These are phyloP conservation scores for Druon quercuslanigerum DNA, from an alignment of 1,140 invertebrate genomes.

Conservation along the genomic window DNA sequence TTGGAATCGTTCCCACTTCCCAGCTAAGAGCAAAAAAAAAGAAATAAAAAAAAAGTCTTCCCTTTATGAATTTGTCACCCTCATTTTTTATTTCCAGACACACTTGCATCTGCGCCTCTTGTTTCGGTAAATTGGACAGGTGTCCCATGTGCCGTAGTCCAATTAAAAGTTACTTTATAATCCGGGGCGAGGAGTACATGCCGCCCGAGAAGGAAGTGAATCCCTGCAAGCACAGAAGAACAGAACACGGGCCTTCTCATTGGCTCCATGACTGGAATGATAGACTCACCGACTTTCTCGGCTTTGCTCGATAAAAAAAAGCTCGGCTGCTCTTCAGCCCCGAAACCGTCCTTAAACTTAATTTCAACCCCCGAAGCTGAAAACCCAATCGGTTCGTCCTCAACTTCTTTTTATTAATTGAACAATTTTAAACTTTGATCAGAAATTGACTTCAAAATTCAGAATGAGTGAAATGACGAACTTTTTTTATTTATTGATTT, in stretches of 20 bases:
- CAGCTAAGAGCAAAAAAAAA: too few species aligned
- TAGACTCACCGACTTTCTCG: conserved; percentile 80
- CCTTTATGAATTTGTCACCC: too few species aligned
- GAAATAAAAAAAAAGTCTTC: too few species aligned
- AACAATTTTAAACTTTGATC: neutral
- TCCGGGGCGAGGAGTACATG: conserved; percentile 84
- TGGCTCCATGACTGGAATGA: conserved; percentile 81
- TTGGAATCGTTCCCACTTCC: too few species aligned
- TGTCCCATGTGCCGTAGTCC: conserved; percentile 89
- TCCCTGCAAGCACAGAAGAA: conserved; percentile 68
- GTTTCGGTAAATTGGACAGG: conserved; percentile 83
- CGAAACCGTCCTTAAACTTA: conserved; percentile 14
- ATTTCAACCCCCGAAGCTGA: neutral
- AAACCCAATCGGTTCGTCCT: conserved; percentile 2
- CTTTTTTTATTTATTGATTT: too few species aligned
- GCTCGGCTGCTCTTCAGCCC: conserved; percentile 17
- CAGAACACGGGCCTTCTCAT: conserved; percentile 68
- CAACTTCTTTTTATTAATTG: neutral
- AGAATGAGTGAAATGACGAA: too few species aligned
- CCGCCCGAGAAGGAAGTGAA: conserved; percentile 76
- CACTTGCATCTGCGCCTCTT: conserved; percentile 88
- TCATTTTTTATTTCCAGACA: conserved; percentile 73
- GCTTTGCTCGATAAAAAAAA: conserved; percentile 74
- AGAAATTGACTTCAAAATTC: too few species aligned
- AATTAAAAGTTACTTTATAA: conserved; percentile 88